phyloP scores from a whole-genome alignment of 2,113 vertebrate species.

The Calonectris borealis region DNA sequence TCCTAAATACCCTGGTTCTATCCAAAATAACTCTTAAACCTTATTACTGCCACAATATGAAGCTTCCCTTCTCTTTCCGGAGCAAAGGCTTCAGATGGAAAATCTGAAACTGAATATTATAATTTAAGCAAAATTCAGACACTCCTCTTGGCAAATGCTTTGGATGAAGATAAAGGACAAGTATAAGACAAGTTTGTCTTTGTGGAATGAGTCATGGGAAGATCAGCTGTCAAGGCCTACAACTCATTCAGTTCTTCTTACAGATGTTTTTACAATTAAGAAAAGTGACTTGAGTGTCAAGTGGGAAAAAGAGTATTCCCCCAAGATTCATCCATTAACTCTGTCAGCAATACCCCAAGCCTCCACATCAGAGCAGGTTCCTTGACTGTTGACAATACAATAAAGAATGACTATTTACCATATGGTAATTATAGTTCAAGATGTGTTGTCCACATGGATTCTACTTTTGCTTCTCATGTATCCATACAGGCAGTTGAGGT shows the following conservation, averaged over 20 bases:
- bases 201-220: conserved; percentile 32
- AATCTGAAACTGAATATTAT: background rate
- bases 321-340: conserved; percentile 45
- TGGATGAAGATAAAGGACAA: conserved; percentile 35
- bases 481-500: background rate
- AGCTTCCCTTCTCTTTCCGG: background rate
- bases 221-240: conserved; percentile 55
- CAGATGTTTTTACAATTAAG: conserved; percentile 60
- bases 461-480: background rate
- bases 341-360: conserved; percentile 32
- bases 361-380: conserved; percentile 48
- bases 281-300: conserved; percentile 52
- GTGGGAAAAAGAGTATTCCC: conserved; percentile 44
- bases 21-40: background rate
- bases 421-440: conserved; percentile 53
- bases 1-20: background rate
- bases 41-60: background rate
- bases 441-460: conserved; percentile 52
- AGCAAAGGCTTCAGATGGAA: background rate
- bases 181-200: conserved; percentile 38
- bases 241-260: conserved; percentile 46
- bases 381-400: conserved; percentile 45
- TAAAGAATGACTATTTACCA: conserved; percentile 53
- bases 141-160: conserved; percentile 21
- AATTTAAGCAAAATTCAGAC: conserved; percentile 22